Percentiles rank a stretch among this genome's conserved stretches.
Conservation (phyloP, 1,140 invertebrate genomes). For the Papilio xuthus region DNA sequence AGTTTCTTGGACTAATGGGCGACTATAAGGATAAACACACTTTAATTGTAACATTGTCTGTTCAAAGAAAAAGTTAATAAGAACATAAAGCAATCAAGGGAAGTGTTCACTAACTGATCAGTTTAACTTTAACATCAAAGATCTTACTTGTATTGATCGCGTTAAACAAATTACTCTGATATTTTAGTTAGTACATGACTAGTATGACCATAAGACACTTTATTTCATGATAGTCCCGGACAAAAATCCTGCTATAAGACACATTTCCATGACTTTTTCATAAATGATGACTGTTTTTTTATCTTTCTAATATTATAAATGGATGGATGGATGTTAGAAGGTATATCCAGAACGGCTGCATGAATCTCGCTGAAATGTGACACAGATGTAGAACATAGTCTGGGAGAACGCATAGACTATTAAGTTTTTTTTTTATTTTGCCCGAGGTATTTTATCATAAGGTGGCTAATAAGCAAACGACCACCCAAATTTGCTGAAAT, state of each 20-base stretch:
- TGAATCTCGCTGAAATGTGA: too few species aligned
- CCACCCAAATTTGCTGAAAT: too few species aligned
- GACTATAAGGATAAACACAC: too few species aligned
- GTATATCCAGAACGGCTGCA: too few species aligned
- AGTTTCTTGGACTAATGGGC: too few species aligned
- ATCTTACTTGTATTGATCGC: conserved; percentile 2
- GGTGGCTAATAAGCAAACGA: too few species aligned
- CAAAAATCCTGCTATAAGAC: neutral
- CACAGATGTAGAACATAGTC: too few species aligned
- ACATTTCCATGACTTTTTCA: neutral
- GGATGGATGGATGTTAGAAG: too few species aligned
- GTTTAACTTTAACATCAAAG: conserved; percentile 32
- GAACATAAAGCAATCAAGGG: conserved; percentile 11
- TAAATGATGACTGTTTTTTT: neutral
- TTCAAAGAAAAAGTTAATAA: neutral
- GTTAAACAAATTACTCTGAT: conserved; percentile 26
- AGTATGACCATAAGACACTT: neutral
- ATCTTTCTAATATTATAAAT: too few species aligned
- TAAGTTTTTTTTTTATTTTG: too few species aligned
- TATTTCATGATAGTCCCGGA: neutral
- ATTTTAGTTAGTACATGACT: conserved; percentile 18
- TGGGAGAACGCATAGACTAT: too few species aligned
- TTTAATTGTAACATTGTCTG: neutral
- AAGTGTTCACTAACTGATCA: conserved; percentile 22
- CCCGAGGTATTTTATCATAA: too few species aligned